Base-by-base conservation (phyloP, 2,797 vertebrate species). In the Sebastes iracundus region DNA sequence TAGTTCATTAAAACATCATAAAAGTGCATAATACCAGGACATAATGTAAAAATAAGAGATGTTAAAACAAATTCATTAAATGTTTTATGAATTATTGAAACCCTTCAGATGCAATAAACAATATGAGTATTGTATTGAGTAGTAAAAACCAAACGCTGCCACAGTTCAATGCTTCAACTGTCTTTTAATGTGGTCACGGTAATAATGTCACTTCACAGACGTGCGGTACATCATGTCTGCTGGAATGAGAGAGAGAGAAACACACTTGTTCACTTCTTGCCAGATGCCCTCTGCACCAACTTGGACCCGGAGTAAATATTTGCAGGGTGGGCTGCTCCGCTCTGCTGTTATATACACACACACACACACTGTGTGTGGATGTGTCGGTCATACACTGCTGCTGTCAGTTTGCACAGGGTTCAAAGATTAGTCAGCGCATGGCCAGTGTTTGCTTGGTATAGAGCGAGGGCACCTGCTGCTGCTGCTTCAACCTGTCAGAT, bases 221-320 rank as follows among this genome's bases (percentile, higher is more conserved):
- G 7, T 42, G 61, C 64, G 61, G 61, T 13, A n/a, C 78, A 75
- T 77, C 75, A 5, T 25, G 35, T 84, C 79, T 75, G 65, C 4
- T 82, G 77, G 71, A 83, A 75, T 67, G 72, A 84, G 23, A 72
- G 74, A 71, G 74, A 5, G 59, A 68, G 22, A 80, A 62, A 79
- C 68, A 65, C 79, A 62, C 80, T 80, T 73, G 85, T 75, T 65
- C 60, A 18, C 49, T 77, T 33, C 28, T 38, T 83, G 76, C 82
- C 86, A 79, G 67, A 63, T 80, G 87, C 63, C 81, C 89, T 86
- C 82, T 78, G 79, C 66, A 67, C 86, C 14, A 67, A 85, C 80
- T 80, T 79, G 67, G 75, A 84, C 82, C 78, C 23, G 72, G 55
- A 77, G 83, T 93, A 92, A 95, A 95, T 94, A 94, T 94, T 94